Percentiles rank a stretch among this genome's conserved stretches.
These are phyloP conservation scores for Piprites chloris DNA, from an alignment of 2,113 vertebrate genomes.

Conservation along the genomic window DNA sequence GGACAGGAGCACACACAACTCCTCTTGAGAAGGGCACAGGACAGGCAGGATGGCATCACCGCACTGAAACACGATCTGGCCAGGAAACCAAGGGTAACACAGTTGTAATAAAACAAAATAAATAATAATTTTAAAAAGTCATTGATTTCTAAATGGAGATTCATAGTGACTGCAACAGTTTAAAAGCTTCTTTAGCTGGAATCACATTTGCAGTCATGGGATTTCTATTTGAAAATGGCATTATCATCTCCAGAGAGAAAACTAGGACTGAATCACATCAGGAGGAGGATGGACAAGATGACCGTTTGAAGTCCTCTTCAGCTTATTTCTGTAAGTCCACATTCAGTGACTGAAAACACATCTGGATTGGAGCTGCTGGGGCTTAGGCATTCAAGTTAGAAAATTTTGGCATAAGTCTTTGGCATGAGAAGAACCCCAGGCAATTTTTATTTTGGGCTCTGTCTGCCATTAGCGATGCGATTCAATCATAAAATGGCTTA, in stretches of 20 bases:
- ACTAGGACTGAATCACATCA: not conserved
- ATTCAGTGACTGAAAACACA: not conserved
- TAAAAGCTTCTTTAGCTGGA: conserved; percentile 39
- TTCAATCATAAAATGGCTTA: conserved; percentile 28
- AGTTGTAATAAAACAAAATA: not conserved
- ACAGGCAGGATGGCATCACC: not conserved
- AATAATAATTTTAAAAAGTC: not conserved
- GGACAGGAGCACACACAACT: not conserved
- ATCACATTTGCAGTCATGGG: not conserved
- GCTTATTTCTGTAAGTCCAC: not conserved
- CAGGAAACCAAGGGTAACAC: not conserved
- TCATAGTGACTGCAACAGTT: not conserved
- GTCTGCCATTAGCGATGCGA: not conserved
- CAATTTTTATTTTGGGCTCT: not conserved
- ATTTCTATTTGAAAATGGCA: conserved; percentile 23
- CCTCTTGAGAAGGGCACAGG: not conserved
- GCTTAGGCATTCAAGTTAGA: not conserved
- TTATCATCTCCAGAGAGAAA: not conserved
- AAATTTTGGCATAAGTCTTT: not conserved
- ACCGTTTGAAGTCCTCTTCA: conserved; percentile 18
- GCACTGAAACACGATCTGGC: not conserved
- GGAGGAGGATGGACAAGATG: not conserved
- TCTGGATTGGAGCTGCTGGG: not conserved
- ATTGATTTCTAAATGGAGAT: not conserved
- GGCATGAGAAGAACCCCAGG: not conserved